phyloP scores from a whole-genome alignment of 2,113 vertebrate genomes.

The Pseudorasbora parva region DNA sequence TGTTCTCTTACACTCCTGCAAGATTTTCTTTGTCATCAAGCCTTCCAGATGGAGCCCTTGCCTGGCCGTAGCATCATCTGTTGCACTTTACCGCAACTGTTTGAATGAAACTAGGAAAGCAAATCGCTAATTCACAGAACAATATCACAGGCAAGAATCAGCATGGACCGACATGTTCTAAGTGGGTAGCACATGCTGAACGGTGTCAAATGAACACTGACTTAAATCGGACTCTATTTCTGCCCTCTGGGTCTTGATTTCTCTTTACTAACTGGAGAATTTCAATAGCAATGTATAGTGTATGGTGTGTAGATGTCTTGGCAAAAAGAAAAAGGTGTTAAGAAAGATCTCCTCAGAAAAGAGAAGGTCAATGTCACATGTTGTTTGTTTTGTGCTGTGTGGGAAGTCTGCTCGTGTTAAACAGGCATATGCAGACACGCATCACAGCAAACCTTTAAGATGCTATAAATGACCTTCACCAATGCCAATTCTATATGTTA shows the following conservation, averaged over 20 bases:
- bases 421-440: background rate
- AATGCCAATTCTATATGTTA: constrained; percentile 9
- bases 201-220: background rate
- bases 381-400: constrained; percentile 15
- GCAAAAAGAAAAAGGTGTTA: constrained; percentile 21
- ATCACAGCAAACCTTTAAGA: background rate
- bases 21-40: constrained; percentile 34
- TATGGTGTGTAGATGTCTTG: background rate
- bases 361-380: constrained; percentile 35
- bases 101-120: constrained; percentile 20
- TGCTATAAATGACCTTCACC: background rate
- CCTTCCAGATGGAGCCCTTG: constrained; percentile 45
- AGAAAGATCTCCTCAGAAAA: constrained; percentile 6
- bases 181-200: background rate
- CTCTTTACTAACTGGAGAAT: background rate
- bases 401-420: constrained; percentile 2
- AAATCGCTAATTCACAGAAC: background rate
- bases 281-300: constrained; percentile 23
- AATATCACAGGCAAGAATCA: background rate
- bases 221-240: background rate
- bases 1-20: background rate
- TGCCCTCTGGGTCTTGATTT: background rate
- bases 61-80: constrained; percentile 28
- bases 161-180: background rate
- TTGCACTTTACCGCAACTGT: constrained; percentile 21